Conservation (phyloP, 2,797 vertebrate species). For the Hemibagrus guttatus region DNA sequence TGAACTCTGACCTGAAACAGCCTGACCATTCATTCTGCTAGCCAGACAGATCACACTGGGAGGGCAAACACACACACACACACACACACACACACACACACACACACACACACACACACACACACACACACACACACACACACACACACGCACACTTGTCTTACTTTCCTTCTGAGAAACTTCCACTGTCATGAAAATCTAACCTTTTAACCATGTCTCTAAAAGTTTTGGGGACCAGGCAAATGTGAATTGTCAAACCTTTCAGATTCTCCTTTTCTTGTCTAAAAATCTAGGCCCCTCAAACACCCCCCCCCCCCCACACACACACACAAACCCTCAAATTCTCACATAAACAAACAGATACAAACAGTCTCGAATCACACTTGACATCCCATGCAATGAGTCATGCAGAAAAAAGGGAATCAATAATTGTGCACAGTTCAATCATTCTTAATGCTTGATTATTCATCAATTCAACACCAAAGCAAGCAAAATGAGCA, state of each 20-base stretch:
- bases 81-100: conserved; percentile 24
- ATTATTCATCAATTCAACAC: background rate
- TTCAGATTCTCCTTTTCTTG: background rate
- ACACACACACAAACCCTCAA: background rate
- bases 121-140: conserved; percentile 24
- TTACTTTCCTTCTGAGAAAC: background rate
- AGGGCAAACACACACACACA: conserved; percentile 12
- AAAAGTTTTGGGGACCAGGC: background rate
- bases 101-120: conserved; percentile 16
- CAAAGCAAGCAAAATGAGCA: background rate
- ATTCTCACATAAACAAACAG: background rate
- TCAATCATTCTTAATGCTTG: background rate
- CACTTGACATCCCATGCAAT: background rate
- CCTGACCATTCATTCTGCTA: conserved; percentile 46
- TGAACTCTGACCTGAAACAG: conserved; percentile 58
- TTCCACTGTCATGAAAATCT: background rate
- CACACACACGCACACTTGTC: conserved; percentile 20
- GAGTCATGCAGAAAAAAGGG: background rate
- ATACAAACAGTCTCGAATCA: background rate
- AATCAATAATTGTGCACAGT: background rate
- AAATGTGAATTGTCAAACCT: background rate
- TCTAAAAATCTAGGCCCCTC: too few species aligned
- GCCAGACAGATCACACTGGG: conserved; percentile 28
- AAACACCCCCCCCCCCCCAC: background rate
- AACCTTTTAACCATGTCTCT: background rate